Conservation (phyloP, 2,113 vertebrate species). For the Serinus canaria region DNA sequence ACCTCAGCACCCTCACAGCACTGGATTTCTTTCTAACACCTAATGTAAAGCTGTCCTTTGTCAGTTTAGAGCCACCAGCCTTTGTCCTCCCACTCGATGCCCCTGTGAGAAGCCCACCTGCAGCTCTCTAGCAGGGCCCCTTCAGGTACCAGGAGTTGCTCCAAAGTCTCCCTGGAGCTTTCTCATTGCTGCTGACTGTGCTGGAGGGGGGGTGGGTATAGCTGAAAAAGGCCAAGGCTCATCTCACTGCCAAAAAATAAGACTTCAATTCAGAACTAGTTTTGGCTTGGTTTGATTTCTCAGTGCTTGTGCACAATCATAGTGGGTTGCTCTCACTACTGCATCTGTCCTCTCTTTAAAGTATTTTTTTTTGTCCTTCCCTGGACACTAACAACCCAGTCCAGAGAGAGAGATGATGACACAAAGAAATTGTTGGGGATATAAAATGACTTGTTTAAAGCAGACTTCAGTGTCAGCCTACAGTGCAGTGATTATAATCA, state of each 20-base stretch:
- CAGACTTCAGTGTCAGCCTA: background rate
- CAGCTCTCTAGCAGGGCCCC: background rate
- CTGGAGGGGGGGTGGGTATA: rapidly evolving
- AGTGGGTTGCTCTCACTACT: background rate
- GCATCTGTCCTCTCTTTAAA: background rate
- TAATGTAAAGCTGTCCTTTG: background rate
- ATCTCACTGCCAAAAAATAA: background rate
- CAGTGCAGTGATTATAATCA: background rate
- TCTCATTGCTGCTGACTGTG: rapidly evolving
- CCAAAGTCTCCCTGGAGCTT: background rate
- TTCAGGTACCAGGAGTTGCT: background rate
- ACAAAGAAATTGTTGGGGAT: background rate
- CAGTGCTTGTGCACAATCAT: background rate
- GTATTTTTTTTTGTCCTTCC: background rate
- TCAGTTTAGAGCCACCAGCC: background rate
- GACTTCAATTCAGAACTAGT: background rate
- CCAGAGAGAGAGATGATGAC: background rate
- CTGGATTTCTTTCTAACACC: background rate
- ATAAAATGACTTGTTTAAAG: background rate
- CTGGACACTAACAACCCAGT: background rate
- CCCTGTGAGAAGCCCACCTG: no score
- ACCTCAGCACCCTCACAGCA: background rate
- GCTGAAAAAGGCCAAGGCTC: background rate
- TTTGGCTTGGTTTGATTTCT: background rate
- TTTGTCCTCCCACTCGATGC: rapidly evolving